Base-by-base conservation (phyloP, 2,888 invertebrate genomes). In the Agrotis exclamationis region DNA sequence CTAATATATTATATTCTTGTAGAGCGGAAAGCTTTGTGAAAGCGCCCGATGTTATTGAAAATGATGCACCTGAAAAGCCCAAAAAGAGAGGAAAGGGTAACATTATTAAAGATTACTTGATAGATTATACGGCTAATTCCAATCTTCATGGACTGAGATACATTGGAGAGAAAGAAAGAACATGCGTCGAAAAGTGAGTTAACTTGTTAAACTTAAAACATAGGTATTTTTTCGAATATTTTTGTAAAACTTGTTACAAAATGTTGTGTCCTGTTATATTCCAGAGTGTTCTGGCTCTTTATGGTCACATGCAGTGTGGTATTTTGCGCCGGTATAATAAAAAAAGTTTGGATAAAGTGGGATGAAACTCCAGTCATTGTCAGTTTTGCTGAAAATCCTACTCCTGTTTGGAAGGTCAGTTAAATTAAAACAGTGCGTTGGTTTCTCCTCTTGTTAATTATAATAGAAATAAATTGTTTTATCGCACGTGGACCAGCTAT, bases 371-470 rank as follows among this genome's bases (percentile, higher is more conserved):
- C 98, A 0, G 97, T 98, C 0, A 97, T 98, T 84, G 97, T 98
- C 18, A 98, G 97, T 87, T 98, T 98, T 87, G 97, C 98, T 1
- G 97, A 97, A 89, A 97, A 97, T 72, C 97, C 98, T 0, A 98
- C 97, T 13, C 97, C 97, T 1, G 97, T 97, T 56, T 97, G 97
- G 97, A 96, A 97, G 92, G 96, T 97, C 85, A 73, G 74, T 64
- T 65, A 16, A 53, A 33, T 9, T 54, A 18, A 47, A 47, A 68
- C 11, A 22, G 6, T 20, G 20, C 22, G 20, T 45, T n/a, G 14
- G 9, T n/a, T 22, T 48, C 45, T n/a, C 3, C 20, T 11, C 13
- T 24, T 69, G 0, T 44, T 39, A 65, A 0, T 44, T 33, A 11
- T 11, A 7, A 22, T 24, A n/a, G 1, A 50, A 3, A 47, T 47